These are phyloP conservation scores for Balearica regulorum DNA, from an alignment of 2,797 vertebrate genomes.

Conservation along the genomic window DNA sequence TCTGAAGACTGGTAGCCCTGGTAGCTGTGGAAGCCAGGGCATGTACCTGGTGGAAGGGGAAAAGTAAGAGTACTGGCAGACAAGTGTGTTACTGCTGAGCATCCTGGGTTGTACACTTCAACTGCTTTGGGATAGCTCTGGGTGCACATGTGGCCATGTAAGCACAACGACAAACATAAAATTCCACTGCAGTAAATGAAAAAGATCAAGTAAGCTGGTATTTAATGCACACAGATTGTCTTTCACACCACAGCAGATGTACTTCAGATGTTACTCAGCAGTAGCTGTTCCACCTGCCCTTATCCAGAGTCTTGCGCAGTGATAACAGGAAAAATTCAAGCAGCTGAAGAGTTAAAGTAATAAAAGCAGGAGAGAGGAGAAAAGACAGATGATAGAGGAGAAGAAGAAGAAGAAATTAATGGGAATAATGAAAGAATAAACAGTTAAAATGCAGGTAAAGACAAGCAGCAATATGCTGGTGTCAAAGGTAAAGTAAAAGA, in stretches of 20 bases:
- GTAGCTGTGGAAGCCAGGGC: not conserved
- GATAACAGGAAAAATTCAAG: not conserved
- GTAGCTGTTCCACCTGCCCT: not conserved
- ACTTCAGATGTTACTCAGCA: not conserved
- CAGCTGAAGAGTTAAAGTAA: not conserved
- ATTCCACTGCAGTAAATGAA: not conserved
- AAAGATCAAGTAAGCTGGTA: not conserved
- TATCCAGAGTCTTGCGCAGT: not conserved
- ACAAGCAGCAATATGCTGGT: not conserved
- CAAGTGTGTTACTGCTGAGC: not conserved
- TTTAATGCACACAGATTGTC: not conserved
- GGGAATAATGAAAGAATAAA: constrained; percentile 4
- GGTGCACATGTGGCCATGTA: not conserved
- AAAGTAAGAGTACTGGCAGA: not conserved
- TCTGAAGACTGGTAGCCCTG: not conserved
- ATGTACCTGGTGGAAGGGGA: not conserved
- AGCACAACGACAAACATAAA: not conserved
- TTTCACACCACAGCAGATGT: not conserved
- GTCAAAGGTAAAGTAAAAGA: constrained; percentile 23
- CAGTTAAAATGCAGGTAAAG: not conserved
- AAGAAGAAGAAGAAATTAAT: not conserved
- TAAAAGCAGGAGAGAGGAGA: not conserved
- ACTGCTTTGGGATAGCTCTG: not conserved
- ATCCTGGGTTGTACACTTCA: not conserved
- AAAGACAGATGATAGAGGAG: not conserved